Evolutionary conservation across 35 echinoderm and acorn worm species (phyloP).

Genomic region (Nesometra sesokonis): DNA sequence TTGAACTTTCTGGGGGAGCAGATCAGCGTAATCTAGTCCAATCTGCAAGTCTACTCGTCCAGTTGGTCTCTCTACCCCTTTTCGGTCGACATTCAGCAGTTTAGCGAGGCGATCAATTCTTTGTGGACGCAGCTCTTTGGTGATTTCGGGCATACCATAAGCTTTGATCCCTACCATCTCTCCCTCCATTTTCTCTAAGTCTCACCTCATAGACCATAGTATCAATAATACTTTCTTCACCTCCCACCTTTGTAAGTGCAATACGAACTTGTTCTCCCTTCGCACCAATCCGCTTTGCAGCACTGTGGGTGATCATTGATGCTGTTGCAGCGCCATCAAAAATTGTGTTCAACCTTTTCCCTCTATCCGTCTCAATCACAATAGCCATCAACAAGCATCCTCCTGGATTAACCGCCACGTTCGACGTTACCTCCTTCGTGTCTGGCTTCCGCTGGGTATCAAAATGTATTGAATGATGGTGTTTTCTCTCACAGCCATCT

Average conservation of each 20-base stretch:
- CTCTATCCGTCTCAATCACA: not conserved
- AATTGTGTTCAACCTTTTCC: not conserved
- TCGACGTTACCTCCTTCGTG: not conserved
- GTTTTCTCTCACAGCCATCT: conserved; percentile 8
- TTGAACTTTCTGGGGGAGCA: not conserved
- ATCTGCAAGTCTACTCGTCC: not conserved
- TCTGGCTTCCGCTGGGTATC: not conserved
- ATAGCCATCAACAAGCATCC: conserved; percentile 5
- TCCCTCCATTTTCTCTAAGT: too few species aligned
- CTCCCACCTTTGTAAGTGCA: not conserved
- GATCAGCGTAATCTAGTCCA: too few species aligned
- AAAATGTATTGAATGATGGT: conserved; percentile 1
- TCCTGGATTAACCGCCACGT: not conserved
- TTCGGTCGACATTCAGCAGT: too few species aligned
- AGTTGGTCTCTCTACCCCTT: not conserved
- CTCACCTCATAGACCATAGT: not conserved
- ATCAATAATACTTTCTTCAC: not conserved
- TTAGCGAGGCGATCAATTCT: too few species aligned
- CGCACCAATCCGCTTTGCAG: not conserved
- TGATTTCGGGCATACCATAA: not conserved
- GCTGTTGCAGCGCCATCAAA: conserved; percentile 1
- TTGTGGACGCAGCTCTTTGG: not conserved
- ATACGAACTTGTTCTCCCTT: not conserved
- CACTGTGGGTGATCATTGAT: not conserved
- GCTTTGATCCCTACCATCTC: too few species aligned